These are phyloP conservation scores for Larimichthys polyactis DNA, from an alignment of 2,113 vertebrate species.

Conservation along the genomic window DNA sequence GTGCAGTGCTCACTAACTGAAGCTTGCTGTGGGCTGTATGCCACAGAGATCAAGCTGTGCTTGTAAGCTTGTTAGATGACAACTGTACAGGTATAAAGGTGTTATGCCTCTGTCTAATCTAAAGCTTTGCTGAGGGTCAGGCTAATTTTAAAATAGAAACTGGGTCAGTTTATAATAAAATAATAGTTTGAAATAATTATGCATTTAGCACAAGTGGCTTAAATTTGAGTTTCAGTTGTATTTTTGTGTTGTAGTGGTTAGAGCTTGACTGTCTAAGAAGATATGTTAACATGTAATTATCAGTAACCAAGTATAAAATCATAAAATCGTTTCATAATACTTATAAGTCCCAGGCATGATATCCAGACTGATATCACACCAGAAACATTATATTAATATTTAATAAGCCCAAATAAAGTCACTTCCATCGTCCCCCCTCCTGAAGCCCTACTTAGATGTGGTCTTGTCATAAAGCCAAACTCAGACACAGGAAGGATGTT, in stretches of 20 bases:
- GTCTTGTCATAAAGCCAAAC: not conserved
- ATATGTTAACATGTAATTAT: no score
- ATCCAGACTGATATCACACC: not conserved
- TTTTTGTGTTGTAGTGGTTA: not conserved
- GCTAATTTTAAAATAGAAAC: not conserved
- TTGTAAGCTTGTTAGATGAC: constrained; percentile 18
- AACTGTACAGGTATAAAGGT: not conserved
- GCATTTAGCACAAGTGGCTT: not conserved
- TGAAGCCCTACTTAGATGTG: not conserved
- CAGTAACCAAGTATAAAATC: not conserved
- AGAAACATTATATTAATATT: not conserved
- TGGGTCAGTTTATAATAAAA: not conserved
- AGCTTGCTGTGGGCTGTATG: not conserved
- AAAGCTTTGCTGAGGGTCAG: not conserved
- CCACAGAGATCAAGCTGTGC: not conserved
- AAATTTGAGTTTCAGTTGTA: not conserved
- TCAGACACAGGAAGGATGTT: constrained; percentile 13
- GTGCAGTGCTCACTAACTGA: not conserved
- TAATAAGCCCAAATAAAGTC: not conserved
- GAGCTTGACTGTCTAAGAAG: no score
- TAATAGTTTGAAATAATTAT: not conserved
- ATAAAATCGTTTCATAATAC: not conserved
- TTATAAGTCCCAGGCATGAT: not conserved
- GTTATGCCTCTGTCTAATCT: constrained; percentile 12
- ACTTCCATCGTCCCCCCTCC: not conserved